Percentiles rank a stretch among this genome's conserved stretches.
Evolutionary conservation across 2,888 invertebrate species (phyloP).

Genomic region (Elysia crispata): DNA sequence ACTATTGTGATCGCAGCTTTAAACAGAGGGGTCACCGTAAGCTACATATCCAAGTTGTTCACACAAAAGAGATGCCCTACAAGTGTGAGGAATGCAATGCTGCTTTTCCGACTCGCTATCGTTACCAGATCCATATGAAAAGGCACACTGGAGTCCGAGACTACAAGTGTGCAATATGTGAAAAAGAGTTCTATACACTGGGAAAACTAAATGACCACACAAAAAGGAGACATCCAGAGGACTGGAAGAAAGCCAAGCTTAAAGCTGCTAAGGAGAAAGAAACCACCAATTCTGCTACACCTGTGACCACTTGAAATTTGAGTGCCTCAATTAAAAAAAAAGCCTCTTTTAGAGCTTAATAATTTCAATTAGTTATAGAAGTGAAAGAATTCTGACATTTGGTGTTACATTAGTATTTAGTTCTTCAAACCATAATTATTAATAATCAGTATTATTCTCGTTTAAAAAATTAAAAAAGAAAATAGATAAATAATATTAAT

Average conservation of each 20-base stretch:
- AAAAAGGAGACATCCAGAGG: constrained; percentile 45
- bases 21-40: constrained; percentile 54
- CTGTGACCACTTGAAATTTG: too few species aligned
- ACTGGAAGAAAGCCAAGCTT: constrained; percentile 29
- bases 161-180: constrained; percentile 48
- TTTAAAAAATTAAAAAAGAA: too few species aligned
- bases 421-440: too few species aligned
- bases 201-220: constrained; percentile 54
- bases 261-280: neutral
- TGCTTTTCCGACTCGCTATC: constrained; percentile 52
- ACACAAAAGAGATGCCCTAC: constrained; percentile 54
- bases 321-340: too few species aligned
- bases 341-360: too few species aligned
- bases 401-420: too few species aligned
- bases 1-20: constrained; percentile 52
- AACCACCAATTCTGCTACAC: neutral
- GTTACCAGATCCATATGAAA: constrained; percentile 52
- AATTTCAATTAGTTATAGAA: too few species aligned
- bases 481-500: too few species aligned
- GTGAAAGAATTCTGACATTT: too few species aligned
- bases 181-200: constrained; percentile 50
- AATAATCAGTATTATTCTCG: too few species aligned
- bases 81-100: constrained; percentile 50
- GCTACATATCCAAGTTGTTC: constrained; percentile 52
- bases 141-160: constrained; percentile 50